phyloP scores from a whole-genome alignment of 30 jellyfish, hydroid and myxozoan species.

The Cassiopea andromeda region DNA sequence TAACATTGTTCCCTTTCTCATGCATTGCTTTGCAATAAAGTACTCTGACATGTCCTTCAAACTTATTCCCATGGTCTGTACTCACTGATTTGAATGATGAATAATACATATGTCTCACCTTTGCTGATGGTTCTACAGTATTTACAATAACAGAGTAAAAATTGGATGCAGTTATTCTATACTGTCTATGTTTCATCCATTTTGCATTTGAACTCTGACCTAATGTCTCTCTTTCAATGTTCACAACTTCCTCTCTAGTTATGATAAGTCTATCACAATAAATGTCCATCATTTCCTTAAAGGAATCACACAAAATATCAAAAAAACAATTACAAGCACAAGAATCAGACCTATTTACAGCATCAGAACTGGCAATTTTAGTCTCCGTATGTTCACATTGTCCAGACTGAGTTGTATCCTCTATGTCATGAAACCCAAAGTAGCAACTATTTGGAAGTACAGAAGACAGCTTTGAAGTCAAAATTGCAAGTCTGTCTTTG shows the following conservation, averaged over 20 bases:
- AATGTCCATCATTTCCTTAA: conserved; percentile 15
- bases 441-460: conserved; percentile 21
- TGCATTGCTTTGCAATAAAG: conserved; percentile 2
- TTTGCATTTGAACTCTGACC: conserved; percentile 19
- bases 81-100: conserved; percentile 6
- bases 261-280: neutral
- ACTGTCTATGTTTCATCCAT: conserved; percentile 18
- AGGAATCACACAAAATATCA: neutral
- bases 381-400: too few species aligned
- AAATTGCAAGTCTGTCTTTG: conserved; percentile 7
- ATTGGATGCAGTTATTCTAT: conserved; percentile 15
- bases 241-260: neutral
- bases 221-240: neutral
- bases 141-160: conserved; percentile 26
- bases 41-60: conserved; percentile 12
- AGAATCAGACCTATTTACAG: neutral
- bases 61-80: conserved; percentile 25
- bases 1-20: conserved; percentile 1
- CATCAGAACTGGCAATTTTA: too few species aligned
- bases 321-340: neutral
- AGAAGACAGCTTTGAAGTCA: conserved; percentile 12
- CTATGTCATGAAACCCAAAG: conserved; percentile 39
- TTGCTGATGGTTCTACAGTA: conserved; percentile 37
- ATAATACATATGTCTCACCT: conserved; percentile 13
- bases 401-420: neutral